Evolutionary conservation across 2,797 vertebrate genomes (phyloP).

Genomic region (Garrulus glandarius): DNA sequence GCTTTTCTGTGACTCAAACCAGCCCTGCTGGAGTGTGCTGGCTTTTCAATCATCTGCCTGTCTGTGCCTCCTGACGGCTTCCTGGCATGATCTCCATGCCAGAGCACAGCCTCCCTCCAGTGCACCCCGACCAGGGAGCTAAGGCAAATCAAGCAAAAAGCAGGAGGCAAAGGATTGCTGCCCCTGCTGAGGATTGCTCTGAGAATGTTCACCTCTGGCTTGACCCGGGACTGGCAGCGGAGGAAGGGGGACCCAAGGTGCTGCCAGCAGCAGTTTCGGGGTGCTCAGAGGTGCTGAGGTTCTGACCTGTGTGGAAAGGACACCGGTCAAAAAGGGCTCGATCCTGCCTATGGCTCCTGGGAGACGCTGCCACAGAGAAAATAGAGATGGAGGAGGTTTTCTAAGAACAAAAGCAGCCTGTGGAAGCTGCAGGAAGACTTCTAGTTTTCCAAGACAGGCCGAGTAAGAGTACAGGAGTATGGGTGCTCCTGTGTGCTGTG

Average conservation of each 20-base stretch:
- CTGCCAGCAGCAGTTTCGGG: not conserved
- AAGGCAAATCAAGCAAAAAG: not conserved
- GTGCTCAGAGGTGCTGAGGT: not conserved
- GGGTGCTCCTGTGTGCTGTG: fast-evolving
- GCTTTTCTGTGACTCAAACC: not conserved
- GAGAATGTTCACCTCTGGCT: not conserved
- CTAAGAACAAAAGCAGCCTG: not conserved
- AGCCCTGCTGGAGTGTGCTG: fast-evolving
- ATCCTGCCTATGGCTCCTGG: not conserved
- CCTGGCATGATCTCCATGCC: not conserved
- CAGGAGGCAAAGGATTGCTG: not conserved
- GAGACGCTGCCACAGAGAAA: not conserved
- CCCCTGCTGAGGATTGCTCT: not conserved
- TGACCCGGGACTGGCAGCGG: fast-evolving
- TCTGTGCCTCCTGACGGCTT: not conserved
- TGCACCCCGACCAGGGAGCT: not conserved
- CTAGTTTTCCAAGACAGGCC: not conserved
- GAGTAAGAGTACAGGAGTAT: not conserved
- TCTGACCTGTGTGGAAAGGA: not conserved
- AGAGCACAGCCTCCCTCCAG: not conserved
- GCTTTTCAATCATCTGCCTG: not conserved
- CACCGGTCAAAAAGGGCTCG: fast-evolving
- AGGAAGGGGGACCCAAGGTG: fast-evolving
- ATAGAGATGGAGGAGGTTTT: not conserved
- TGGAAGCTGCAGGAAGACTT: not conserved